Percentiles rank a stretch among this genome's conserved stretches.
These are phyloP conservation scores for Philereme vetulata DNA, from an alignment of 2,888 invertebrate species.

Conservation along the genomic window DNA sequence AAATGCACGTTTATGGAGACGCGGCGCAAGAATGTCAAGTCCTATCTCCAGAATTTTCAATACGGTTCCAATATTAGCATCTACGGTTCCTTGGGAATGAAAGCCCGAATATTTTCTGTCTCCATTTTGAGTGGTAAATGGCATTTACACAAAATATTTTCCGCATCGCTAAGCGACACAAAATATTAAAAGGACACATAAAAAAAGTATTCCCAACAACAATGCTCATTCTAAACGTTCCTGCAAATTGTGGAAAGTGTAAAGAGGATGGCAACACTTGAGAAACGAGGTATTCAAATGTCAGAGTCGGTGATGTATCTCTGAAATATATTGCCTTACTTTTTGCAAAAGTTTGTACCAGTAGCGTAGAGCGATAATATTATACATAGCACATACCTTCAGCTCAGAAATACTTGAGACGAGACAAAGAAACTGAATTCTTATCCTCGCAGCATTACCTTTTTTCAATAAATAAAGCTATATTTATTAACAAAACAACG, in stretches of 20 bases:
- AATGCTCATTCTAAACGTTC: constrained; percentile 35
- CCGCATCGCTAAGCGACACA: constrained; percentile 3
- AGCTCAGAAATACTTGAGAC: too few relatives aligned
- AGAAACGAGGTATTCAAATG: constrained; percentile 69
- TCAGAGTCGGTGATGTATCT: constrained; percentile 71
- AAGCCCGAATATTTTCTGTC: not conserved
- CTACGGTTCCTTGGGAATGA: not conserved
- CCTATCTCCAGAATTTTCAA: too few relatives aligned
- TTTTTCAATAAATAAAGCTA: too few relatives aligned
- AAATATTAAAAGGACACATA: constrained; percentile 34
- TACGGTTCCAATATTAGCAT: not conserved
- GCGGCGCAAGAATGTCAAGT: too few relatives aligned
- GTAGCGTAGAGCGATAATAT: constrained; percentile 26
- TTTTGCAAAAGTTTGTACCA: constrained; percentile 68
- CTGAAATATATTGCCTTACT: constrained; percentile 71
- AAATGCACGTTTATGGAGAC: too few relatives aligned
- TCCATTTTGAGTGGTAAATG: not conserved
- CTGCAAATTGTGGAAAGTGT: constrained; percentile 38
- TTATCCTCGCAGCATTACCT: too few relatives aligned
- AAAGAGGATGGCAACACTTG: constrained; percentile 61
- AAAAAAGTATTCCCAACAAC: constrained; percentile 39
- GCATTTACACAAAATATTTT: constrained; percentile 1
- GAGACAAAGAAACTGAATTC: too few relatives aligned
- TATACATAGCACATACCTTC: too few relatives aligned
- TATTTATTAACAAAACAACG: too few relatives aligned